Evolutionary conservation across 2,888 invertebrate genomes (phyloP).

Genomic region (Tenthredo livida): DNA sequence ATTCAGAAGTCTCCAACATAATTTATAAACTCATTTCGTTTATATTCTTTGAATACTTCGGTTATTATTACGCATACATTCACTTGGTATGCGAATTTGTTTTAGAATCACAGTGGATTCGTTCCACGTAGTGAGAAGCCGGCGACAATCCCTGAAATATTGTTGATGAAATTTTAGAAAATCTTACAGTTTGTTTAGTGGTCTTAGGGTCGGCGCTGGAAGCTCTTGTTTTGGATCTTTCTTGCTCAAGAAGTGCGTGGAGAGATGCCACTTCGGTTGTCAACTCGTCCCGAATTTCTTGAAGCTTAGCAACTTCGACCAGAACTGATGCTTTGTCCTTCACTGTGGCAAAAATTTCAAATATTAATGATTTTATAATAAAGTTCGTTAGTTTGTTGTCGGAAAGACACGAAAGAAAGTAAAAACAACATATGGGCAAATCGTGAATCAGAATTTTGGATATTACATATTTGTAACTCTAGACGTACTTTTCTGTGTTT

Average conservation of each 20-base stretch:
- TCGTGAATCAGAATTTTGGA: neutral
- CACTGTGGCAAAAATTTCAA: conserved; percentile 81
- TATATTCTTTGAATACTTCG: neutral
- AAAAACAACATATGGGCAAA: neutral
- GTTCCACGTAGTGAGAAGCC: neutral
- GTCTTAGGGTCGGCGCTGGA: conserved; percentile 79
- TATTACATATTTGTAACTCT: neutral
- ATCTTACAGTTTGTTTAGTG: conserved; percentile 73
- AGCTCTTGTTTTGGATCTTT: conserved; percentile 84
- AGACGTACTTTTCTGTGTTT: no score
- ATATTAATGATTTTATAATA: neutral
- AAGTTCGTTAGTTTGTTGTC: neutral
- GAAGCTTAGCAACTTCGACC: conserved; percentile 86
- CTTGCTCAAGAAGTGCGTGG: conserved; percentile 87
- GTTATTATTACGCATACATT: neutral
- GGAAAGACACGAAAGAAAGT: neutral
- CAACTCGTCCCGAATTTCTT: conserved; percentile 86
- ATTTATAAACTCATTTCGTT: neutral
- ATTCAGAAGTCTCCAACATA: neutral
- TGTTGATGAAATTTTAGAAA: conserved; percentile 1
- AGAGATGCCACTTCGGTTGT: conserved; percentile 85
- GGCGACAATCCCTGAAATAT: neutral
- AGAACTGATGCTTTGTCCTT: conserved; percentile 89
- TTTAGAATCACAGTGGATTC: neutral
- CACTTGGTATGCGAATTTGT: neutral